A percentile compares a stretch with the other conserved stretches of the same genome.
Evolutionary conservation across 2,888 invertebrate species (phyloP).

Genomic region (Acrocyrtus sp.): DNA sequence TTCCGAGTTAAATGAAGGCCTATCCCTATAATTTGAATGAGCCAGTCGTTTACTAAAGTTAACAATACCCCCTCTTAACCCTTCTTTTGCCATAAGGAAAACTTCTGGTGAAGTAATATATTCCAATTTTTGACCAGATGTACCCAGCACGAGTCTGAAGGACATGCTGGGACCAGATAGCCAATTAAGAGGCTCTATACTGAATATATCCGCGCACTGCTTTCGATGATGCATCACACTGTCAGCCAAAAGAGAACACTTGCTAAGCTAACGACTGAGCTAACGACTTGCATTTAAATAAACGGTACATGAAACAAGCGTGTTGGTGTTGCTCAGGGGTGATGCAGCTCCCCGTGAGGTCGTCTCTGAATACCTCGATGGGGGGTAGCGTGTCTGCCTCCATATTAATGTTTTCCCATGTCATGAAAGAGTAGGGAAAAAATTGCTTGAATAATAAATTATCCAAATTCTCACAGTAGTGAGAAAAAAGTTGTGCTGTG

Average conservation of each 20-base stretch:
- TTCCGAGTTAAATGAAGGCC: neutral
- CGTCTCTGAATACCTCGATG: too few relatives aligned
- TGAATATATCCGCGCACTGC: neutral
- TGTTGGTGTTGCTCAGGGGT: too few relatives aligned
- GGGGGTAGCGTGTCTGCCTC: neutral
- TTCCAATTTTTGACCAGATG: slow-evolving; percentile 1
- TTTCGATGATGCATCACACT: neutral
- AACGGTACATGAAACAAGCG: neutral
- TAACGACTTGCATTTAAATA: neutral
- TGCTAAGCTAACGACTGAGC: neutral
- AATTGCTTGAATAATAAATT: slow-evolving; percentile 1
- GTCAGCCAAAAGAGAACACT: neutral
- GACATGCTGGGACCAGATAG: neutral
- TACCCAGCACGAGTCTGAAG: neutral
- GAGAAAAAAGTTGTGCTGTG: neutral
- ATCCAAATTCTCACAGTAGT: slow-evolving; percentile 1
- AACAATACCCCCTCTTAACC: neutral
- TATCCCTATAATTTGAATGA: neutral
- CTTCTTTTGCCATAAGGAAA: neutral
- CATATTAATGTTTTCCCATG: neutral
- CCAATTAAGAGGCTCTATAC: slow-evolving; percentile 5
- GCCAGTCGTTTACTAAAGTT: neutral
- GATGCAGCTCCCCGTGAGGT: too few relatives aligned
- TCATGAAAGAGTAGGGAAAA: neutral
- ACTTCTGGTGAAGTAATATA: neutral